Evolutionary conservation across 1,140 invertebrate genomes (phyloP).

Genomic region (Trichogramma pretiosum): DNA sequence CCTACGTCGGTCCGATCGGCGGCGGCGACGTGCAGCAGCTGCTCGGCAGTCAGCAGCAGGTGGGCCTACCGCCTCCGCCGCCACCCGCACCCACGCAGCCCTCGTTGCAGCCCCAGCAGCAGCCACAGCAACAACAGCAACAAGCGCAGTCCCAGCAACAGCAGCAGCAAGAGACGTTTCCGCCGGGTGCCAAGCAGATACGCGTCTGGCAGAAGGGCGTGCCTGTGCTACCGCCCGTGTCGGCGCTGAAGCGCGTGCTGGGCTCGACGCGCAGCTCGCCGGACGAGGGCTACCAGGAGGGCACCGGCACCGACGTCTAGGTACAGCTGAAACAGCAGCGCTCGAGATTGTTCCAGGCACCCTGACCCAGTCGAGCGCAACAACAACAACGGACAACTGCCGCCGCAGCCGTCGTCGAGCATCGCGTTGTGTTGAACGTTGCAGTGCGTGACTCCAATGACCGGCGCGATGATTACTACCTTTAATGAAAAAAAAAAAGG

Average conservation of each 20-base stretch:
- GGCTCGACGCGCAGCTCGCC: conserved; percentile 70
- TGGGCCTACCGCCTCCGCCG: conserved; percentile 24
- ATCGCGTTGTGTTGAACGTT: too few species aligned
- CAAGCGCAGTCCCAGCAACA: conserved; percentile 21
- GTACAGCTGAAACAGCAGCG: conserved; percentile 17
- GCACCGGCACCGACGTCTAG: conserved; percentile 83
- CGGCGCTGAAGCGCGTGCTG: conserved; percentile 67
- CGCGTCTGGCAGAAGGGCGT: conserved; percentile 77
- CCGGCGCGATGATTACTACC: too few species aligned
- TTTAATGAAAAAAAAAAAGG: too few species aligned
- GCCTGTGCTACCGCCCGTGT: conserved; percentile 71
- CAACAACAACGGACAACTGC: too few species aligned
- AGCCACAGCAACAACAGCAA: neutral
- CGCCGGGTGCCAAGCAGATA: conserved; percentile 62
- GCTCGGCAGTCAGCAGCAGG: too few species aligned
- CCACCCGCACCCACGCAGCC: conserved; percentile 19
- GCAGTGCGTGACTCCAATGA: too few species aligned
- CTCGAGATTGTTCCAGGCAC: neutral
- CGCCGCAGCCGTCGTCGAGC: too few species aligned
- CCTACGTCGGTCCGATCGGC: too few species aligned
- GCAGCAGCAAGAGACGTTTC: conserved; percentile 33
- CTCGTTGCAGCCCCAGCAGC: conserved; percentile 26
- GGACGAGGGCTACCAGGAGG: conserved; percentile 85
- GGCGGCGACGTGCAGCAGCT: too few species aligned
- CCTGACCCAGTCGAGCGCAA: too few species aligned